Base-by-base conservation (phyloP, 2,888 invertebrate species). In the Machimus rusticus region DNA sequence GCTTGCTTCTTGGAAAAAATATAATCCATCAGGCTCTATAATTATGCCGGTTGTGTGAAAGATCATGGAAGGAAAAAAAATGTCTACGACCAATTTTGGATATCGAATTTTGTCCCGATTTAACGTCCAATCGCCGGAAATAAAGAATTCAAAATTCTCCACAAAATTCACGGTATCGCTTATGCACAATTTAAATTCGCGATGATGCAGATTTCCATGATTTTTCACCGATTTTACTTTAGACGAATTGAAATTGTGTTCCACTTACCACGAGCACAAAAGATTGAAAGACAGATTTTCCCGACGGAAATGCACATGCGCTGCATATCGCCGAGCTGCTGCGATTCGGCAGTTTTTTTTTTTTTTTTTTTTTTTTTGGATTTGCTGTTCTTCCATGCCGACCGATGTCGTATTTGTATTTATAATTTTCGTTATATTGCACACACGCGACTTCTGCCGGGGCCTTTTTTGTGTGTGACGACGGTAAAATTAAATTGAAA, bases 191-290 rank as follows among this genome's bases (percentile, higher is more conserved):
- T 55, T 16, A 16, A 51, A 51, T 28, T 28, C n/a, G 19, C 8
- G 84, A 84, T 84, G 84, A 84, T 66, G 6, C 6, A 74, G 37
- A 87, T 88, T 88, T 87, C 82, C 88, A 88, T 84, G 86, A 88
- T 85, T 88, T 88, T 88, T 66, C 74, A 39, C 84, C 89, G 91
- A 91, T 91, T 91, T 91, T 90, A 89, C 89, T 88, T 89, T 89
- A n/a, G 89, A 90, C 89, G 89, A 89, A 90, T 90, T 90, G 90
- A 90, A 90, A 89, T 90, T 89, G 12, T 90, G 90, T 90, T 90
- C 91, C 92, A 92, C 92, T 92, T 92, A 92, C 92, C 91, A 91
- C 91, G 92, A 93, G 91, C 91, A 91, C 92, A 91, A 91, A 92
- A 92, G 91, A 91, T 91, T 92, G 92, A 93, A 93, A 92, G 92